Percentiles rank a stretch among this genome's conserved stretches.
These are phyloP conservation scores for Manis javanica DNA, from an alignment of 2,797 vertebrate species.

Conservation along the genomic window DNA sequence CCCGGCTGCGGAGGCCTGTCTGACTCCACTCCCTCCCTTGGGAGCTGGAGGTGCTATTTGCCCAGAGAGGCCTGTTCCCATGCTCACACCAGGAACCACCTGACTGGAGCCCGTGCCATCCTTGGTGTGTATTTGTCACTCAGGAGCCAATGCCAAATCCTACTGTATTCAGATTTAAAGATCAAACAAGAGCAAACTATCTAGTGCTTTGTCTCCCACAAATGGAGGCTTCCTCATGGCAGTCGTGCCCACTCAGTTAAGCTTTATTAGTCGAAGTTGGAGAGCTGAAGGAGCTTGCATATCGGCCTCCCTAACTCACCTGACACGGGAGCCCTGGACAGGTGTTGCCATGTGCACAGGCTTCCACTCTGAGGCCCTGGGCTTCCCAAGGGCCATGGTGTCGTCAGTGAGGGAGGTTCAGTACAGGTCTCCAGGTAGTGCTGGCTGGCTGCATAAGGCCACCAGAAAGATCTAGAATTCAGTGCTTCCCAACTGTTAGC, in stretches of 20 bases:
- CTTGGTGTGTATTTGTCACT: background rate
- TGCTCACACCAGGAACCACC: background rate
- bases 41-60: rapidly evolving
- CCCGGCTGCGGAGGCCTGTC: rapidly evolving
- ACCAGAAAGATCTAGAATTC: slow-evolving; percentile 30
- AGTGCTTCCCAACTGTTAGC: background rate
- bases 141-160: background rate
- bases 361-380: background rate
- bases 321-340: background rate
- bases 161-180: background rate
- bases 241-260: background rate
- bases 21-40: rapidly evolving
- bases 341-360: rapidly evolving
- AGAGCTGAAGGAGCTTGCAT: background rate
- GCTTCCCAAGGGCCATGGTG: background rate
- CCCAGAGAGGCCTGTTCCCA: background rate
- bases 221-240: rapidly evolving
- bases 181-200: background rate
- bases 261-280: background rate
- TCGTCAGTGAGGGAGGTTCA: background rate
- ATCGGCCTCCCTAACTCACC: background rate
- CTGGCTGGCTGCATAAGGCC: background rate
- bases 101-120: background rate
- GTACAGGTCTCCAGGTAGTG: background rate
- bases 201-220: background rate